Conservation (phyloP, 2,797 vertebrate species). For the Echeneis naucrates region DNA sequence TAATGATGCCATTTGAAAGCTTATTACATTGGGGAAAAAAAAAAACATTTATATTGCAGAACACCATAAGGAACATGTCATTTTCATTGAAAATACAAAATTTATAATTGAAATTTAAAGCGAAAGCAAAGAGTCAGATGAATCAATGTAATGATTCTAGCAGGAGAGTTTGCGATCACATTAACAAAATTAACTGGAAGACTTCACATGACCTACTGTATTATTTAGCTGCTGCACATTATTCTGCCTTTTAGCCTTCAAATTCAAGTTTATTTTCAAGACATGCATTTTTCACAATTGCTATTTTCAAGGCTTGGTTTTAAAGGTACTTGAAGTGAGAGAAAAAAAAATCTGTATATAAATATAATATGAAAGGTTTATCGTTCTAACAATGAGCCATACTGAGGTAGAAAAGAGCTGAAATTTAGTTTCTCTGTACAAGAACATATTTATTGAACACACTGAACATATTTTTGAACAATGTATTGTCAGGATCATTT, state of each 20-base stretch:
- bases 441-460: no score
- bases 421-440: no score
- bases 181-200: neutral
- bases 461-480: no score
- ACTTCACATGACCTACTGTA: no score
- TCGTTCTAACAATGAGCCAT: no score
- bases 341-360: no score
- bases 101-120: no score
- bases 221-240: no score
- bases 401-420: no score
- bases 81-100: neutral
- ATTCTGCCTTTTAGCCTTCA: no score
- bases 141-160: neutral
- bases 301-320: neutral
- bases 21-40: neutral
- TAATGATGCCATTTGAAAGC: neutral
- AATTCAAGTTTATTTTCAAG: conserved; percentile 5
- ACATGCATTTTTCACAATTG: neutral
- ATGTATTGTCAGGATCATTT: no score
- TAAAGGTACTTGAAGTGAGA: neutral
- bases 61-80: neutral
- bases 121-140: neutral
- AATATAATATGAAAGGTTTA: no score
- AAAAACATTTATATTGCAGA: neutral
- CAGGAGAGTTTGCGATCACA: neutral